Percentiles rank a stretch among this genome's conserved stretches.
Conservation (phyloP, 2,113 vertebrate species). For the Lontra canadensis region DNA sequence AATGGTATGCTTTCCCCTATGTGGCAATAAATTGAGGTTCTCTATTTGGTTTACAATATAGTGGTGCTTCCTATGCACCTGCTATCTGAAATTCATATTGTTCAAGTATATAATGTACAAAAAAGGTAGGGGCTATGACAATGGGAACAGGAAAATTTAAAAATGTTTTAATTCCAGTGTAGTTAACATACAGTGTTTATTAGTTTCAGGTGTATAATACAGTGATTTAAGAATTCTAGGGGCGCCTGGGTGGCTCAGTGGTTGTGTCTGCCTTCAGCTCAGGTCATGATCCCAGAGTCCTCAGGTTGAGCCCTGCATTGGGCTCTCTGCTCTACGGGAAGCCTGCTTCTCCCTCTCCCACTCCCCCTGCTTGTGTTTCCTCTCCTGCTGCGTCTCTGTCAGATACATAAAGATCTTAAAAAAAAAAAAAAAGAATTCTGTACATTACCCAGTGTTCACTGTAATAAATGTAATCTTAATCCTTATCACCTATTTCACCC, state of each 20-base stretch:
- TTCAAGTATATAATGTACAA: not conserved
- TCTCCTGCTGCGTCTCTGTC: too few species aligned
- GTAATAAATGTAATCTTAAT: not conserved
- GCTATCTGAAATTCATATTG: not conserved
- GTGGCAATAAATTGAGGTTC: not conserved
- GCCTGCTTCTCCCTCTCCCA: too few species aligned
- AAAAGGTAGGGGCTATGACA: not conserved
- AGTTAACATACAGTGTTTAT: not conserved
- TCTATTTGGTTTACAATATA: not conserved
- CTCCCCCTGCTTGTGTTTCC: too few species aligned
- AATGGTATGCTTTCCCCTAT: not conserved
- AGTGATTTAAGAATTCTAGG: not conserved
- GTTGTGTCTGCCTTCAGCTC: too few species aligned
- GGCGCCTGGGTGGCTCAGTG: too few species aligned
- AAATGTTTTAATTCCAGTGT: not conserved
- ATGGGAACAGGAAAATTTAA: not conserved
- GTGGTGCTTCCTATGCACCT: not conserved
- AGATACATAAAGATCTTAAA: too few species aligned
- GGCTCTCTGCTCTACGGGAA: too few species aligned
- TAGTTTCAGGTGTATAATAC: not conserved
- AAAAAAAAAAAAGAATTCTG: not conserved
- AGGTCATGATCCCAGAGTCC: too few species aligned
- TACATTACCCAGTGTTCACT: not conserved
- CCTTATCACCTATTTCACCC: not conserved
- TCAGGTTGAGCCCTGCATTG: too few species aligned